phyloP scores from a whole-genome alignment of 2,888 invertebrate species.

The Nematopogon swammerdamellus region DNA sequence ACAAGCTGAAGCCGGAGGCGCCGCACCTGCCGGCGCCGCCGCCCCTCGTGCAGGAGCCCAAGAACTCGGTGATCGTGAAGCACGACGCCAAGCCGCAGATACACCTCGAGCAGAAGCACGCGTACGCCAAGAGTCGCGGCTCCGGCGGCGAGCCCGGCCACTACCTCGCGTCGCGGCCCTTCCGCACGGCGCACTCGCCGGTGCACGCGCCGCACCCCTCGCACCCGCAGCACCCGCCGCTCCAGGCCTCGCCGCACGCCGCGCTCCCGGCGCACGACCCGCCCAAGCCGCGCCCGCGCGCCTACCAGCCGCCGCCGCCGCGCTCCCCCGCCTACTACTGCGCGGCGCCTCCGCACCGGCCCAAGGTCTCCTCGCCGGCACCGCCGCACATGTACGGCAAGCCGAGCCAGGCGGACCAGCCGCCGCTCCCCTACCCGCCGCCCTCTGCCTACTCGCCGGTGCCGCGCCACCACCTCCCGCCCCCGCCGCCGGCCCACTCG shows the following conservation, averaged over 20 bases:
- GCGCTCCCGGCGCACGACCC: slow-evolving; percentile 33
- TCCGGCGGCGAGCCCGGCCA: slow-evolving; percentile 37
- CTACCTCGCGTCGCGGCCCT: slow-evolving; percentile 54
- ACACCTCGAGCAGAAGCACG: slow-evolving; percentile 56
- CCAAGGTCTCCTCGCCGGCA: slow-evolving; percentile 33
- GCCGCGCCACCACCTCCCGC: slow-evolving; percentile 19
- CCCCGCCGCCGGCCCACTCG: slow-evolving; percentile 58
- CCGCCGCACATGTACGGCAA: slow-evolving; percentile 45
- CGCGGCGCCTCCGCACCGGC: slow-evolving; percentile 25
- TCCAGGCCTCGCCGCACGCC: slow-evolving; percentile 21
- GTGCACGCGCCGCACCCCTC: slow-evolving; percentile 39
- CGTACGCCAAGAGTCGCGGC: slow-evolving; percentile 55
- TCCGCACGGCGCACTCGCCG: slow-evolving; percentile 55
- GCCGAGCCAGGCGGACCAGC: slow-evolving; percentile 54
- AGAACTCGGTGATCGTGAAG: slow-evolving; percentile 77
- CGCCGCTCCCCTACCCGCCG: slow-evolving; percentile 42
- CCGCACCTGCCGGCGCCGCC: slow-evolving; percentile 62
- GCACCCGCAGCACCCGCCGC: slow-evolving; percentile 44
- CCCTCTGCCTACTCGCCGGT: slow-evolving; percentile 36
- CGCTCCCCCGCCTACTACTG: slow-evolving; percentile 46
- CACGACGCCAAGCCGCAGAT: slow-evolving; percentile 66
- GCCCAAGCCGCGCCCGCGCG: slow-evolving; percentile 11
- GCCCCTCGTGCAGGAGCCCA: slow-evolving; percentile 64
- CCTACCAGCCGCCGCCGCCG: slow-evolving; percentile 26
- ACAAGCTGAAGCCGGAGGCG: slow-evolving; percentile 58